Evolutionary conservation across 2,888 invertebrate genomes (phyloP).

Genomic region (Cactoblastis cactorum): DNA sequence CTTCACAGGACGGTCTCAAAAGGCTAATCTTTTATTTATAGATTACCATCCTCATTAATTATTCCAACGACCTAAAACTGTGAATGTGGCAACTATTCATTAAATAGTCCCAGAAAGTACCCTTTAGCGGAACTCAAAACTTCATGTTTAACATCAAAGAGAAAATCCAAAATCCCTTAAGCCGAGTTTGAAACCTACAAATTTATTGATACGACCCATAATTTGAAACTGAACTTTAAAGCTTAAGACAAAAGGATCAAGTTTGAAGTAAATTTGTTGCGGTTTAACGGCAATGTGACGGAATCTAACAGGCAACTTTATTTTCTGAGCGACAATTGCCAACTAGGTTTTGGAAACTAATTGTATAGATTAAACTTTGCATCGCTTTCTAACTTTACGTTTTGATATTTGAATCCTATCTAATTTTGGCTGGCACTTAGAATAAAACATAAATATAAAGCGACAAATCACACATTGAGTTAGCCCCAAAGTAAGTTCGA

Average conservation of each 20-base stretch:
- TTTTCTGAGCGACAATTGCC: slow-evolving; percentile 69
- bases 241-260: slow-evolving; percentile 22
- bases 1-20: background rate
- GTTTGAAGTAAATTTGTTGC: slow-evolving; percentile 24
- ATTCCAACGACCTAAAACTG: slow-evolving; percentile 25
- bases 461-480: no score
- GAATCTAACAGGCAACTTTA: slow-evolving; percentile 61
- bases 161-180: slow-evolving; percentile 70
- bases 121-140: slow-evolving; percentile 58
- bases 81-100: slow-evolving; percentile 39
- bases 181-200: slow-evolving; percentile 56
- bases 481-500: no score
- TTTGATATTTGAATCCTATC: slow-evolving; percentile 45
- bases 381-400: slow-evolving; percentile 36
- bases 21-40: slow-evolving; percentile 4
- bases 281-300: slow-evolving; percentile 45
- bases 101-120: slow-evolving; percentile 59
- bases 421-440: slow-evolving; percentile 41
- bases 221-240: slow-evolving; percentile 28
- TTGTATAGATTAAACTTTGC: slow-evolving; percentile 65
- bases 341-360: slow-evolving; percentile 67
- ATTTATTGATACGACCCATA: slow-evolving; percentile 20
- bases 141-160: slow-evolving; percentile 66
- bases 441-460: no score
- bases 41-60: slow-evolving; percentile 11